Percentiles rank a stretch among this genome's conserved stretches.
Conservation (phyloP, 2,888 invertebrate genomes). For the Tetranychus piercei region DNA sequence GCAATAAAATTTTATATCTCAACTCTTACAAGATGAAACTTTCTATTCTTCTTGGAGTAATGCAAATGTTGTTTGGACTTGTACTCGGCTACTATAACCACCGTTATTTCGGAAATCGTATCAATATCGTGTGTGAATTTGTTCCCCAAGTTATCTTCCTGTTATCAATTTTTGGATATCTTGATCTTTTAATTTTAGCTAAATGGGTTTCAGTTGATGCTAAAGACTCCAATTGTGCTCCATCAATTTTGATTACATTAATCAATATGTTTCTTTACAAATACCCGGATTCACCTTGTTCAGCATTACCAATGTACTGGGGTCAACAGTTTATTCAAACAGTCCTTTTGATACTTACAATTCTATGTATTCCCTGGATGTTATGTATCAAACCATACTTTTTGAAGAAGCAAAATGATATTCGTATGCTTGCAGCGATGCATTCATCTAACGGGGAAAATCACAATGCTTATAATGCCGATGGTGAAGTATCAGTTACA, state of each 20-base stretch:
- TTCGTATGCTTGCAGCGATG: neutral
- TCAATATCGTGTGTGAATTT: conserved; percentile 76
- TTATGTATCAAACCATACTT: conserved; percentile 74
- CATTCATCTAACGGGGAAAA: neutral
- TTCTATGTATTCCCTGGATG: conserved; percentile 82
- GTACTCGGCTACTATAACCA: conserved; percentile 44
- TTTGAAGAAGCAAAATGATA: conserved; percentile 21
- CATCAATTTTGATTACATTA: conserved; percentile 87
- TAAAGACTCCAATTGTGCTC: conserved; percentile 50
- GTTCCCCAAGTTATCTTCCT: conserved; percentile 87
- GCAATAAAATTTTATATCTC: conserved; percentile 78
- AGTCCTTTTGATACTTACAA: conserved; percentile 56
- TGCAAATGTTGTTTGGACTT: conserved; percentile 93
- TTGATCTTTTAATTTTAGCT: conserved; percentile 79
- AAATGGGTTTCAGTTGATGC: conserved; percentile 62
- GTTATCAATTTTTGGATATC: conserved; percentile 75
- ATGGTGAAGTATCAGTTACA: neutral
- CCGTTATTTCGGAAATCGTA: conserved; percentile 40
- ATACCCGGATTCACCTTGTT: conserved; percentile 29
- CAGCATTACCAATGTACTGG: conserved; percentile 26
- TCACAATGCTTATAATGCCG: neutral
- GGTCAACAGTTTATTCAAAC: conserved; percentile 52
- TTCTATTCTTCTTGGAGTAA: conserved; percentile 83
- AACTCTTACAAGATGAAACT: conserved; percentile 80
- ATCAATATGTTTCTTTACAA: conserved; percentile 97